Conservation (phyloP, 2,113 vertebrate species). For the Gavialis gangeticus region DNA sequence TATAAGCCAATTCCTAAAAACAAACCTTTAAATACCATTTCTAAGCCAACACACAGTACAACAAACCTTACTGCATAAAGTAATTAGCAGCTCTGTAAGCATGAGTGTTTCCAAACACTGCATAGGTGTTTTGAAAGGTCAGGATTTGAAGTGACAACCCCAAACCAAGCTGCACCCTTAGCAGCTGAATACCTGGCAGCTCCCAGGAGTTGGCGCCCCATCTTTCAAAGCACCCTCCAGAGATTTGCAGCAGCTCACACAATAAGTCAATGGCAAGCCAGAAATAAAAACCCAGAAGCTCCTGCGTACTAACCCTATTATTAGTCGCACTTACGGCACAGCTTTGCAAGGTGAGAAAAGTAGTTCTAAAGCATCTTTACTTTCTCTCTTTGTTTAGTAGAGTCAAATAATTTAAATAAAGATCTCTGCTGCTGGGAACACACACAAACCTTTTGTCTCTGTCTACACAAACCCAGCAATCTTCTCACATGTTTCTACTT, state of each 20-base stretch:
- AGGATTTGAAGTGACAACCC: neutral
- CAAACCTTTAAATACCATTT: too few species aligned
- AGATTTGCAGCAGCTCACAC: neutral
- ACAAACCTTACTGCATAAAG: neutral
- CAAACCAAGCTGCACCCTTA: neutral
- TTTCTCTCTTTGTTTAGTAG: neutral
- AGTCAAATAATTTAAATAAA: neutral
- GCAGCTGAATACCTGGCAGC: neutral
- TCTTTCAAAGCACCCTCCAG: neutral
- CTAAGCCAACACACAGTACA: neutral
- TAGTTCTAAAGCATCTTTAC: neutral
- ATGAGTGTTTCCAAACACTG: accelerated
- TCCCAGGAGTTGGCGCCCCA: neutral
- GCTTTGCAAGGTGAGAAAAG: neutral
- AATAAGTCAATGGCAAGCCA: neutral
- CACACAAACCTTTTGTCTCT: neutral
- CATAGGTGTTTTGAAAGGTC: neutral
- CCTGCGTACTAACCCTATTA: neutral
- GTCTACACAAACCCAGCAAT: neutral
- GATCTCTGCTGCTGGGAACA: neutral
- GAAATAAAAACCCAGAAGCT: neutral
- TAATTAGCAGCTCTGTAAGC: neutral
- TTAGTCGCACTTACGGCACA: neutral
- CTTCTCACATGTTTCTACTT: neutral
- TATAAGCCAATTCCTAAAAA: too few species aligned